Evolutionary conservation across 64 coral and sea anemone genomes (phyloP), one percentile per base, ranked within the genome.

Genomic region (Orbicella faveolata): DNA sequence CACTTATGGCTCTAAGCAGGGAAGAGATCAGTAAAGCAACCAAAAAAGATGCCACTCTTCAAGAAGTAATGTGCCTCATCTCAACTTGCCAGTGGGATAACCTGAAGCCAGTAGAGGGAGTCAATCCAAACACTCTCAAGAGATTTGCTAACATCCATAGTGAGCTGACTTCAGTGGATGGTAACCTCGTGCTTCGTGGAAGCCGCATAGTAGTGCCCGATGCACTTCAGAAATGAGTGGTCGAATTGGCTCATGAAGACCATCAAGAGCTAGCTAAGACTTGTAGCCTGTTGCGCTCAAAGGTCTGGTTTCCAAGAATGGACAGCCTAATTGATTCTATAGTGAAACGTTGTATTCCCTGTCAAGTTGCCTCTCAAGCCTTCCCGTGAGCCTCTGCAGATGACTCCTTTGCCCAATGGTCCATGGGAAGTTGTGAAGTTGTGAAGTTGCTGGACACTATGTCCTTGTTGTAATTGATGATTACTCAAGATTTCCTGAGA

Each of bases 391-490:
- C 30, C 30, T 30, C 30, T 30, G 30, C 30, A 30, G 30, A 30
- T 30, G 30, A 30, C 30, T 30, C 30, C 30, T 30, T 30, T 30
- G 30, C 30, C 30, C 30, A 30, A 30, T 30, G 30, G 30, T 30
- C 30, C 30, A 30, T 30, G 30, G 30, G 30, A 30, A 30, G 30
- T 30, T 75, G 70, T 92, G 90, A 92, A 21, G 54, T 86, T 21
- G 41, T 30, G 30, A 30, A 30, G 30, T 30, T 30, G 30, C 73
- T 76, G 74, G 73, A 63, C 70, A 61, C 12, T 86, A 87, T 52
- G 34, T 92, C 16, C 75, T 92, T 9, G 75, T 87, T 37, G 76
- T 92, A 33, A 78, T 80, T 61, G 83, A 92, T 79, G 75, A 92
- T 36, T 87, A 87, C 37, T 79, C 75, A 7, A 79, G 90, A 52